These are phyloP conservation scores for Drosophila dunni DNA, from an alignment of 1,140 invertebrate genomes.

Conservation along the genomic window DNA sequence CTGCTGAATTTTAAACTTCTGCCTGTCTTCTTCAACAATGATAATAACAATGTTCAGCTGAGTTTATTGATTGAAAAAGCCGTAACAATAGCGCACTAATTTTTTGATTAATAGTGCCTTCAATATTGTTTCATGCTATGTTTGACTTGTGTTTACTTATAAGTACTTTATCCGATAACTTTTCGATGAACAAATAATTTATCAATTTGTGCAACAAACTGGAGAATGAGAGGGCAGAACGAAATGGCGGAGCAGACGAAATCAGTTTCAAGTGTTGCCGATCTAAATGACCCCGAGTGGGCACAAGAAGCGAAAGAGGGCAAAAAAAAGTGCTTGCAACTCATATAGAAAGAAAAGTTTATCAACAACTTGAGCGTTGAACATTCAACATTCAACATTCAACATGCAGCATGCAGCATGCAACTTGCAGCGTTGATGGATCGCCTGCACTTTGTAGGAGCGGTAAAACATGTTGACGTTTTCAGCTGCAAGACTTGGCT, in stretches of 20 bases:
- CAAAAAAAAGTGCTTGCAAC: conserved; percentile 2
- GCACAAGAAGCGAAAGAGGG: not conserved
- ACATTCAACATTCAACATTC: conserved; percentile 61
- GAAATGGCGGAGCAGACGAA: not conserved
- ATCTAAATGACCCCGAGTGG: conserved; percentile 30
- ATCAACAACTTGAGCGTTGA: conserved; percentile 31
- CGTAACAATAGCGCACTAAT: too few relatives aligned
- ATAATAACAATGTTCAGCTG: too few relatives aligned
- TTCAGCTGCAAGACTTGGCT: conserved; percentile 14
- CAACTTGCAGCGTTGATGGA: conserved; percentile 70
- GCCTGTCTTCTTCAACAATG: too few relatives aligned
- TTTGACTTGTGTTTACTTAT: too few relatives aligned
- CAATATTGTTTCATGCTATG: too few relatives aligned
- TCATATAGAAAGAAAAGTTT: conserved; percentile 24
- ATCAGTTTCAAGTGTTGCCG: conserved; percentile 18
- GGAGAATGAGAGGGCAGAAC: not conserved
- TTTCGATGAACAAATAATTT: not conserved
- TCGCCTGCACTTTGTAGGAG: conserved; percentile 72
- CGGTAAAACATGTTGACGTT: conserved; percentile 71
- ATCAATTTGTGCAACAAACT: not conserved
- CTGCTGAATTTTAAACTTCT: too few relatives aligned
- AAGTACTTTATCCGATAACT: too few relatives aligned
- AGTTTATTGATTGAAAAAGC: too few relatives aligned
- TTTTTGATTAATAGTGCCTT: too few relatives aligned
- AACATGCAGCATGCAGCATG: not conserved